Evolutionary conservation across 1,140 invertebrate species (phyloP).

Genomic region (Cotesia vestalis): DNA sequence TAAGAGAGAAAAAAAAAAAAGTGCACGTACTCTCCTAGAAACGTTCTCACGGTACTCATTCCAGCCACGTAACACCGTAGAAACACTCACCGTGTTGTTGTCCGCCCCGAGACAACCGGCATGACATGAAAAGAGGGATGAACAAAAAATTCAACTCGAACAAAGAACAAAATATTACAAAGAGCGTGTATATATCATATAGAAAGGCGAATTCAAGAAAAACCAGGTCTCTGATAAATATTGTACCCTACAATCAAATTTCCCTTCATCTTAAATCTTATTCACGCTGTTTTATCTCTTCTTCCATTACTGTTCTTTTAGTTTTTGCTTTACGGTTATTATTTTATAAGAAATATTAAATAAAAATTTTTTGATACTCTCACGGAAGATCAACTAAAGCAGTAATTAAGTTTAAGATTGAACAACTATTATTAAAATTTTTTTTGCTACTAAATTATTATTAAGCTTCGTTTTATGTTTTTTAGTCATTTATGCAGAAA

Average conservation of each 20-base stretch:
- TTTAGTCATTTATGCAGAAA: too few relatives aligned
- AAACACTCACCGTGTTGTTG: slow-evolving; percentile 38
- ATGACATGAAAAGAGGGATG: slow-evolving; percentile 23
- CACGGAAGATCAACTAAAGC: too few relatives aligned
- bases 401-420: too few relatives aligned
- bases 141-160: slow-evolving; percentile 16
- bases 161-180: slow-evolving; percentile 7
- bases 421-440: too few relatives aligned
- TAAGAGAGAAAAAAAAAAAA: slow-evolving; percentile 8
- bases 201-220: neutral
- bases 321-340: neutral
- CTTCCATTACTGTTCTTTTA: neutral
- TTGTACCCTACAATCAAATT: slow-evolving; percentile 30
- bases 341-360: too few relatives aligned
- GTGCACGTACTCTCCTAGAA: slow-evolving; percentile 5
- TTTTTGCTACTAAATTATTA: too few relatives aligned
- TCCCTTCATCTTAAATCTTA: slow-evolving; percentile 11
- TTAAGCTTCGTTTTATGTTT: too few relatives aligned
- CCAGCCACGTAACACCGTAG: slow-evolving; percentile 34
- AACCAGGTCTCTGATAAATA: slow-evolving; percentile 29
- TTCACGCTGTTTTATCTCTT: neutral
- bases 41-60: slow-evolving; percentile 35
- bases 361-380: too few relatives aligned
- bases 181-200: neutral
- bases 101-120: slow-evolving; percentile 21